Evolutionary conservation across 1,140 invertebrate species (phyloP).

Genomic region (Calliphora vicina): DNA sequence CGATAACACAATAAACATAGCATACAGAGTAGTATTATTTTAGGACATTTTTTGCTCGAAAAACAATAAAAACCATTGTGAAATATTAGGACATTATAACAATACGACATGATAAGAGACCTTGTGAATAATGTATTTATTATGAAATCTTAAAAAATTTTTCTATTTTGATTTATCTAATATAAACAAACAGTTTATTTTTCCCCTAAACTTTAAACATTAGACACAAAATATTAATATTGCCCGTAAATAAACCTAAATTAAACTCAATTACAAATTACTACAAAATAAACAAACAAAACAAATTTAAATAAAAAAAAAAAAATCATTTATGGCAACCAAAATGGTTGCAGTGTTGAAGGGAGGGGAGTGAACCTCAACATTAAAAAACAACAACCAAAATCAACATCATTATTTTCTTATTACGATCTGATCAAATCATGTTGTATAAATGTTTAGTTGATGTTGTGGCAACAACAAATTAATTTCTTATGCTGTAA

Average conservation of each 20-base stretch:
- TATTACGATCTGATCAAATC: slow-evolving; percentile 23
- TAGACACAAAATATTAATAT: slow-evolving; percentile 1
- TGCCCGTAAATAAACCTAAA: neutral
- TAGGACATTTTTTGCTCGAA: too few species aligned
- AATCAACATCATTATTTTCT: slow-evolving; percentile 16
- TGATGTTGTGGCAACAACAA: slow-evolving; percentile 27
- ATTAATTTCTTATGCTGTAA: slow-evolving; percentile 11
- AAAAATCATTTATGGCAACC: neutral
- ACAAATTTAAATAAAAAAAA: slow-evolving; percentile 14
- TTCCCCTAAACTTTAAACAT: too few species aligned
- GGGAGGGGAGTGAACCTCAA: neutral
- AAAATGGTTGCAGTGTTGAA: too few species aligned
- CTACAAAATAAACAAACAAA: slow-evolving; percentile 21
- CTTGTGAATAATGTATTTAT: too few species aligned
- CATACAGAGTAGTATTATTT: too few species aligned
- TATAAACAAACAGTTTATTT: neutral
- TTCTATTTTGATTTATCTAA: neutral
- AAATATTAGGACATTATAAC: too few species aligned
- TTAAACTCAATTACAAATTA: slow-evolving; percentile 11
- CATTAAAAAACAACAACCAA: too few species aligned
- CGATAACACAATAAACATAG: too few species aligned
- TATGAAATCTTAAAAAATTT: too few species aligned
- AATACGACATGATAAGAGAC: too few species aligned
- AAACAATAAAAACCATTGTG: too few species aligned
- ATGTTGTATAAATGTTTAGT: neutral